Evolutionary conservation across 1,140 invertebrate species (phyloP).

Genomic region (Rhagoletis zephyria): DNA sequence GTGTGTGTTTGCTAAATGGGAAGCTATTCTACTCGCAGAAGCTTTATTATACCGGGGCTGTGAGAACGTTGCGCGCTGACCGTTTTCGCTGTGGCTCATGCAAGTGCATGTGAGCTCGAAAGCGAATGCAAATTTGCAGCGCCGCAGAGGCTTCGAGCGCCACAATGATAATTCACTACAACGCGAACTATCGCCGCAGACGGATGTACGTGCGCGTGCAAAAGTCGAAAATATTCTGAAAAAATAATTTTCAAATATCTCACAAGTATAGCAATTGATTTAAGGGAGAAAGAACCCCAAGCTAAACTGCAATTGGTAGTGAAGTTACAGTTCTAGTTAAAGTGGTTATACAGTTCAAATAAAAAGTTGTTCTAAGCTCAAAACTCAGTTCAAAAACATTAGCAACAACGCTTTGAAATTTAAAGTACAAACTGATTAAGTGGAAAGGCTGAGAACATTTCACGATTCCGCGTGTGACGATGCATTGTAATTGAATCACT

Average conservation of each 20-base stretch:
- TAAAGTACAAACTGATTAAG: not conserved
- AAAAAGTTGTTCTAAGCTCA: not conserved
- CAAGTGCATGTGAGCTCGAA: slow-evolving; percentile 45
- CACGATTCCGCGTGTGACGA: not conserved
- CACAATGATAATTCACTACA: not conserved
- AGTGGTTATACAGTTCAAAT: not conserved
- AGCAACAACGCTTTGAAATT: not conserved
- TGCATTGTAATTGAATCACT: not conserved
- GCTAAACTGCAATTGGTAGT: not conserved
- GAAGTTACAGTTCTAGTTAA: too few species aligned
- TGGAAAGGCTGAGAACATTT: not conserved
- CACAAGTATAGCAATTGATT: not conserved
- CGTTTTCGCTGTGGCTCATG: not conserved
- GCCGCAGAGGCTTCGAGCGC: not conserved
- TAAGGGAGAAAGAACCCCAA: not conserved
- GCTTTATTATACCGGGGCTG: not conserved
- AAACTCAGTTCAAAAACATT: not conserved
- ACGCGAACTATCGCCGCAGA: slow-evolving; percentile 42
- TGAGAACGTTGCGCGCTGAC: too few species aligned
- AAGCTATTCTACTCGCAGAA: not conserved
- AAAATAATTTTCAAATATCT: not conserved
- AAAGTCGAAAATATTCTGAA: slow-evolving; percentile 26
- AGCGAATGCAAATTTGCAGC: not conserved
- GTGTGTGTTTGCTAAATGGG: not conserved
- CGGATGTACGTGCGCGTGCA: slow-evolving; percentile 24